phyloP scores from a whole-genome alignment of 2,113 vertebrate species.

The Saimiri boliviensis region DNA sequence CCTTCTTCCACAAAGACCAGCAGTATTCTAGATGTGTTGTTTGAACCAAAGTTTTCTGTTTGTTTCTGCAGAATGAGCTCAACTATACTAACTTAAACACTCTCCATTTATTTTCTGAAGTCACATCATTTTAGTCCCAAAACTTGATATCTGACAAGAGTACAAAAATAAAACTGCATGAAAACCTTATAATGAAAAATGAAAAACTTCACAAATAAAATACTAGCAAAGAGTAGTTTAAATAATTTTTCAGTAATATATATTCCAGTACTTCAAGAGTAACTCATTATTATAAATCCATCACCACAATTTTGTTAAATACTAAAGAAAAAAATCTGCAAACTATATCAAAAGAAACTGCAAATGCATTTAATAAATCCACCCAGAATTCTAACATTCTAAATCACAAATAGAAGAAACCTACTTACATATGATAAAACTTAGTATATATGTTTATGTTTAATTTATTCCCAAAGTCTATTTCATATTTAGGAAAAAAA shows the following conservation, averaged over 20 bases:
- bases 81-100: background rate
- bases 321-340: background rate
- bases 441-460: background rate
- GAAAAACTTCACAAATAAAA: background rate
- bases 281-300: background rate
- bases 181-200: background rate
- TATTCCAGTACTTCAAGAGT: background rate
- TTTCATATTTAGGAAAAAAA: background rate
- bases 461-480: slow-evolving; percentile 13
- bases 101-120: background rate
- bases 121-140: background rate
- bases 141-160: background rate
- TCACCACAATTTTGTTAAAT: background rate
- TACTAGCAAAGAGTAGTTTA: background rate
- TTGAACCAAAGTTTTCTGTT: background rate
- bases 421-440: background rate
- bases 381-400: background rate
- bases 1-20: background rate
- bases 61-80: background rate
- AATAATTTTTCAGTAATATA: background rate
- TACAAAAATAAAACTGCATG: background rate
- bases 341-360: background rate
- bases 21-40: background rate
- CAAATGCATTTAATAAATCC: background rate
- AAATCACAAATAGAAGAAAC: background rate